These are phyloP conservation scores for Erythrocebus patas DNA, from an alignment of 2,113 vertebrate genomes.

Conservation along the genomic window DNA sequence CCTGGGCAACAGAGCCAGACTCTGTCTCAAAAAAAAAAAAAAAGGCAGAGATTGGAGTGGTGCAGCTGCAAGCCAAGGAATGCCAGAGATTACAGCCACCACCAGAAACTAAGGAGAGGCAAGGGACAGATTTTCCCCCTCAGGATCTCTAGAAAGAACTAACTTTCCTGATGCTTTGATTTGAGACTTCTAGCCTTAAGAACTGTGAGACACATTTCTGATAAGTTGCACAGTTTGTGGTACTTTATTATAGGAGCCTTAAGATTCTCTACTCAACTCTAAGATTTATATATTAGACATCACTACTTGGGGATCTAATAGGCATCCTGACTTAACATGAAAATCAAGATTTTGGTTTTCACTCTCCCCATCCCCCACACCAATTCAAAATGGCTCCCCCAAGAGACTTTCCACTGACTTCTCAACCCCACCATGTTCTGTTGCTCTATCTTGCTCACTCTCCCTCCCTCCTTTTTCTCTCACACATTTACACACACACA, in stretches of 20 bases:
- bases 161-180: neutral
- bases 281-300: neutral
- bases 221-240: neutral
- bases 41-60: neutral
- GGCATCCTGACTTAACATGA: neutral
- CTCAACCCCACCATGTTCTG: neutral
- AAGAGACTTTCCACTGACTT: neutral
- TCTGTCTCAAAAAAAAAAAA: no score
- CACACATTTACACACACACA: no score
- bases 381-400: neutral
- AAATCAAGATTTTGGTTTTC: neutral
- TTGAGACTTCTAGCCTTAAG: neutral
- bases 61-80: neutral
- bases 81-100: neutral
- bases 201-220: neutral
- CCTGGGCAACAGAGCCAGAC: no score
- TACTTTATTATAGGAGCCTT: neutral
- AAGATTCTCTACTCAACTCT: neutral
- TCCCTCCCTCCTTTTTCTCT: neutral
- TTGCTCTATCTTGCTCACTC: neutral
- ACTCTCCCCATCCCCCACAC: neutral
- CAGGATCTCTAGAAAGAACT: neutral
- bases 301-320: neutral
- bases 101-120: neutral
- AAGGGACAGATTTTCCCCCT: neutral